Base-by-base conservation (phyloP, 2,888 invertebrate species). In the Leptopilina myrica region DNA sequence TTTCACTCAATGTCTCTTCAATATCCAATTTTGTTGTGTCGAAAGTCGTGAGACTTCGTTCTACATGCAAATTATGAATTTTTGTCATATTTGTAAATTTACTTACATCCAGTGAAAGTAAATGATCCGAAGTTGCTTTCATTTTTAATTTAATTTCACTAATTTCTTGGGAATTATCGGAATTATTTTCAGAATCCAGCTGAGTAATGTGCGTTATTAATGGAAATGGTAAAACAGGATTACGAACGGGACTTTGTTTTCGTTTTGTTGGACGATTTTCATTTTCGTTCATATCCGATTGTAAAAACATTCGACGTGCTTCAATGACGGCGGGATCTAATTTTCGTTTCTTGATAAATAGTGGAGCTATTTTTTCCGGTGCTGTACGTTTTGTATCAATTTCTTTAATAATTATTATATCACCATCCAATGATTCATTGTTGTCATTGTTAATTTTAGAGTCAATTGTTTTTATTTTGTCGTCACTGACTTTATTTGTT, bases 211-310 rank as follows among this genome's bases (percentile, higher is more conserved):
- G 96, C 83, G 94, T 94, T 46, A 95, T 93, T 84, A 89, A 88
- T 20, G 95, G 95, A 91, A 96, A 96, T 64, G 89, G 87, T 77
- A 88, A 79, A n/a, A 75, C 9, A 33, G 78, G 67, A 56, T 65
- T 76, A 53, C 65, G 69, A 49, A 76, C 6, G 26, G 75, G 80
- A 46, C 69, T 66, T 80, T 87, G 88, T 84, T 93, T 93, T 86
- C 93, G 93, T 82, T 93, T 93, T 62, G 90, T 91, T 78, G 92
- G 92, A 88, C 94, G 94, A 83, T 93, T 94, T 69, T 95, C 90
- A 83, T 93, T 93, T 43, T 95, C 94, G 11, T 95, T 95, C 7
- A 95, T 93, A n/a, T 95, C 95, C 81, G 96, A 95, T 84, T 94
- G 93, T 59, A 96, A 92, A 91, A 96, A 96, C 81, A 94, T 93